A percentile compares a stretch with the other conserved stretches of the same genome.
Evolutionary conservation across 2,797 vertebrate genomes (phyloP).

Genomic region (Acanthis flammea): DNA sequence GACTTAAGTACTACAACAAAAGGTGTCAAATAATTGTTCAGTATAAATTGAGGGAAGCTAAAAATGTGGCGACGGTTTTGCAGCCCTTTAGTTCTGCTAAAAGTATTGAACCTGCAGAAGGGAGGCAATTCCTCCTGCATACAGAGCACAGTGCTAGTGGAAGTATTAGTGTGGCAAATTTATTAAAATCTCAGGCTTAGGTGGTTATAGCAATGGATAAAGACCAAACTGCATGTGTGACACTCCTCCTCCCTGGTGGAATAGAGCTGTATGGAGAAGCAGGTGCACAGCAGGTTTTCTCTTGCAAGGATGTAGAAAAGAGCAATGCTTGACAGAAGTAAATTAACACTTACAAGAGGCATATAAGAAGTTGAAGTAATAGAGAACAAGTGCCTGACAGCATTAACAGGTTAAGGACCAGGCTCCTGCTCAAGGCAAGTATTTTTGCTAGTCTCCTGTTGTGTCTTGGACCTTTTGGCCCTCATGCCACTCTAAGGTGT

Average conservation of each 20-base stretch:
- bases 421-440: background rate
- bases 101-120: background rate
- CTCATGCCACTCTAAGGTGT: background rate
- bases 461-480: background rate
- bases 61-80: background rate
- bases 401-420: background rate
- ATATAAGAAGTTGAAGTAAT: background rate
- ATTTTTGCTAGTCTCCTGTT: background rate
- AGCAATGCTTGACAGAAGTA: background rate
- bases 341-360: background rate
- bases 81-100: background rate
- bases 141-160: background rate
- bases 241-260: background rate
- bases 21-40: background rate
- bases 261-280: background rate
- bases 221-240: fast-evolving
- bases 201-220: background rate
- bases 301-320: background rate
- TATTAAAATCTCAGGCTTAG: background rate
- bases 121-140: background rate
- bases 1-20: background rate
- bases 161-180: background rate
- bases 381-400: background rate
- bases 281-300: fast-evolving
- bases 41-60: background rate